phyloP scores from a whole-genome alignment of 2,797 vertebrate species.

The Pyrocephalus nanus region DNA sequence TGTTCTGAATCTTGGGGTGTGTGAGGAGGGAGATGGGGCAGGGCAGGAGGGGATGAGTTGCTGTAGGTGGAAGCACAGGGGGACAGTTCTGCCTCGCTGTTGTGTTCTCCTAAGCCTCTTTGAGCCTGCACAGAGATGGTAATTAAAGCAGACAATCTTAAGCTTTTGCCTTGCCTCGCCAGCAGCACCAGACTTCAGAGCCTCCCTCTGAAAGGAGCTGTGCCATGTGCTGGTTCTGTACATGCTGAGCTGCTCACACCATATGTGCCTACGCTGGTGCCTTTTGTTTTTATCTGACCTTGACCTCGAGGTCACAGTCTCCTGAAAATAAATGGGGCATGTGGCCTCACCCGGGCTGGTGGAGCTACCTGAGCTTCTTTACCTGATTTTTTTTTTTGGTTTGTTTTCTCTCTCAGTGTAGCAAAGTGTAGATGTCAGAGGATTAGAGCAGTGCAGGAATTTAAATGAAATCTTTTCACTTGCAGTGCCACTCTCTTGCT shows the following conservation, averaged over 20 bases:
- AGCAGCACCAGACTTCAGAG: constrained; percentile 17
- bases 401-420: neutral
- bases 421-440: neutral
- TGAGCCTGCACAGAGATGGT: constrained; percentile 16
- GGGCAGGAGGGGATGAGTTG: neutral
- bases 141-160: constrained; percentile 42
- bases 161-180: constrained; percentile 17
- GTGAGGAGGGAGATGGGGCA: neutral
- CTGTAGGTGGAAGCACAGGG: neutral
- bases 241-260: neutral
- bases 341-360: neutral
- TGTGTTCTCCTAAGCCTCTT: constrained; percentile 56
- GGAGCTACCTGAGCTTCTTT: neutral
- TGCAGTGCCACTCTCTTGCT: neutral
- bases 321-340: neutral
- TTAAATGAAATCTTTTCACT: neutral
- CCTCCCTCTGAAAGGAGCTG: neutral
- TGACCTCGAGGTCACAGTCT: neutral
- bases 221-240: neutral
- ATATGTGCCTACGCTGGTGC: neutral
- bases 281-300: neutral
- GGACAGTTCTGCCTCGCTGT: neutral
- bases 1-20: neutral
- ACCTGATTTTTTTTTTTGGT: neutral
- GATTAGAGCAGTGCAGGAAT: neutral